Evolutionary conservation across 2,113 vertebrate genomes (phyloP).

Genomic region (Callipepla californica): DNA sequence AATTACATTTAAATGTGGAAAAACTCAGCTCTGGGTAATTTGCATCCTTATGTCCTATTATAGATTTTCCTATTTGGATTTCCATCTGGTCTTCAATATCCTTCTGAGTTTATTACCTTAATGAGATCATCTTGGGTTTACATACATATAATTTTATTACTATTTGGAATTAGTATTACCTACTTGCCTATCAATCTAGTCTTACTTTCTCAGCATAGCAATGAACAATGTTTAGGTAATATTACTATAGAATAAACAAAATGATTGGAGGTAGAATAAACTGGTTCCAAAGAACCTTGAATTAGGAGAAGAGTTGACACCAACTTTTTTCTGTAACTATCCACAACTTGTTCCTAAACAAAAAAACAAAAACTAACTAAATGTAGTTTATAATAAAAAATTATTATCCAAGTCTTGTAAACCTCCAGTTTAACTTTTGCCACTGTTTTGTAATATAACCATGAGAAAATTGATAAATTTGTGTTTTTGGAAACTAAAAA

Average conservation of each 20-base stretch:
- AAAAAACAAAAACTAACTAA: not conserved
- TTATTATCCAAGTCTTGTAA: not conserved
- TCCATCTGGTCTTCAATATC: constrained; percentile 78
- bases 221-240: constrained; percentile 2
- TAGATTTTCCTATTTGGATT: constrained; percentile 77
- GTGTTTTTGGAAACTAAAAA: not conserved
- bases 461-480: not conserved
- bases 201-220: constrained; percentile 42
- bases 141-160: constrained; percentile 71
- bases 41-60: constrained; percentile 80
- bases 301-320: not conserved
- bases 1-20: constrained; percentile 75
- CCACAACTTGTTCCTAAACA: not conserved
- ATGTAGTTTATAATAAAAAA: not conserved
- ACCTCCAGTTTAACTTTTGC: not conserved
- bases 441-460: not conserved
- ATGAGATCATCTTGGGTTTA: constrained; percentile 75
- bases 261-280: not conserved
- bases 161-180: constrained; percentile 64
- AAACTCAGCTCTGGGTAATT: constrained; percentile 76
- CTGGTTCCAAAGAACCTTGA: not conserved
- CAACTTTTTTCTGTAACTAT: not conserved
- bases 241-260: constrained; percentile 1
- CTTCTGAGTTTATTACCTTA: constrained; percentile 76
- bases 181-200: constrained; percentile 42